Percentiles rank a stretch among this genome's conserved stretches.
These are phyloP conservation scores for Colossoma macropomum DNA, from an alignment of 2,113 vertebrate species.

Conservation along the genomic window DNA sequence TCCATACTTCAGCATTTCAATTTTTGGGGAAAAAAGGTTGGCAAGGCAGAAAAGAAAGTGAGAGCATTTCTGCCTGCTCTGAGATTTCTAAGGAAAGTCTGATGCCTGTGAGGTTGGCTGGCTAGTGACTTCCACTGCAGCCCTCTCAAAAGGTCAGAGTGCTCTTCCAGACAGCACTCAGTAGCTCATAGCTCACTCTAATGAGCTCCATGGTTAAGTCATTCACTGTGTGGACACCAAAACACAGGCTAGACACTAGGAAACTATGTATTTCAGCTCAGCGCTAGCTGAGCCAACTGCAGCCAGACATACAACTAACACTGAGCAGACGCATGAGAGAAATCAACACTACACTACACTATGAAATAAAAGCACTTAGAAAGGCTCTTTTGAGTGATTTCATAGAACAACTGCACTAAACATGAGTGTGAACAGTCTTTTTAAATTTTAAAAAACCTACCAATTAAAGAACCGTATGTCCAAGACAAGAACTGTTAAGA, in stretches of 20 bases:
- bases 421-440: neutral
- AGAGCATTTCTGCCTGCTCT: slow-evolving; percentile 10
- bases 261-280: slow-evolving; percentile 48
- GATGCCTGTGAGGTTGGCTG: slow-evolving; percentile 38
- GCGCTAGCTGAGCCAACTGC: neutral
- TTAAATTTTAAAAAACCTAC: neutral
- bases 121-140: slow-evolving; percentile 30
- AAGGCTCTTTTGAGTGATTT: neutral
- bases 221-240: slow-evolving; percentile 13
- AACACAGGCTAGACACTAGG: slow-evolving; percentile 31
- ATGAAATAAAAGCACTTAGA: neutral
- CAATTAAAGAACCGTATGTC: too few species aligned
- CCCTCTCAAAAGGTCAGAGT: slow-evolving; percentile 40
- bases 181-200: slow-evolving; percentile 32
- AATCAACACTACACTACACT: slow-evolving; percentile 31
- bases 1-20: neutral
- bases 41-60: slow-evolving; percentile 10
- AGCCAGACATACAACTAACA: slow-evolving; percentile 34
- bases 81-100: slow-evolving; percentile 46
- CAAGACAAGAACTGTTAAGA: too few species aligned
- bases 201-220: slow-evolving; percentile 43
- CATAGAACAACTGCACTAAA: neutral
- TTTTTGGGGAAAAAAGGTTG: slow-evolving; percentile 19
- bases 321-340: slow-evolving; percentile 15
- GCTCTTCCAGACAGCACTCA: slow-evolving; percentile 37